Base-by-base conservation (phyloP, 2,113 vertebrate genomes). In the Menura novaehollandiae region DNA sequence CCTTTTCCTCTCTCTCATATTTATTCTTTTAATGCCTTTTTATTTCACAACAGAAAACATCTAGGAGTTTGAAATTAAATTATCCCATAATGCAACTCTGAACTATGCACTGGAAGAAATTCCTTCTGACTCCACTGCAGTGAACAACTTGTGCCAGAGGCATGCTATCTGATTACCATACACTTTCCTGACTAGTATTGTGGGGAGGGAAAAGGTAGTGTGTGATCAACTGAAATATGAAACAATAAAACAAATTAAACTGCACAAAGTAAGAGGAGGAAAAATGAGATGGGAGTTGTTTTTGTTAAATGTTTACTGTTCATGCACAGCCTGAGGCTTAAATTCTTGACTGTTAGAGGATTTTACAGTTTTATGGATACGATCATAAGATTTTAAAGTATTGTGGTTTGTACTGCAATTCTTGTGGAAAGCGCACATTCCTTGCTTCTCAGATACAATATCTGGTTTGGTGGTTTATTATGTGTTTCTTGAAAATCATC, bases 131-230 rank as follows among this genome's bases (percentile, higher is more conserved):
- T 94, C 35, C 35, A 66, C 66, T 66, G 88, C 55, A 91, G 43
- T 62, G 72, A 92, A 32, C 44, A 93, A 59, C 62, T 76, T 96
- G 59, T 94, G 72, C 95, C 92, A 74, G 64, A 94, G 93, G 73
- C 92, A 76, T 44, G 78, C 63, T 92, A 84, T 84, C 93, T 55
- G 80, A 97, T 93, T 96, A 72, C 44, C 76, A 95, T 79, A 49
- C 41, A 69, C 60, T 55, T 79, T 89, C 52, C 51, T 88, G 91
- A 94, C 90, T 95, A 47, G 59, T 58, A 8, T 10, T 41, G 69
- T 87, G 47, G 24, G 82, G 74, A 92, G 8, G 8, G 30, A 79
- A 62, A 81, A 64, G 74, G 43, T 78, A 75, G 35, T 67, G 35
- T 78, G 79, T 46, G 19, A 95, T 89, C 72, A 52, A 33, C 46